Base-by-base conservation (phyloP, 2,797 vertebrate species). In the Cyclura pinguis region DNA sequence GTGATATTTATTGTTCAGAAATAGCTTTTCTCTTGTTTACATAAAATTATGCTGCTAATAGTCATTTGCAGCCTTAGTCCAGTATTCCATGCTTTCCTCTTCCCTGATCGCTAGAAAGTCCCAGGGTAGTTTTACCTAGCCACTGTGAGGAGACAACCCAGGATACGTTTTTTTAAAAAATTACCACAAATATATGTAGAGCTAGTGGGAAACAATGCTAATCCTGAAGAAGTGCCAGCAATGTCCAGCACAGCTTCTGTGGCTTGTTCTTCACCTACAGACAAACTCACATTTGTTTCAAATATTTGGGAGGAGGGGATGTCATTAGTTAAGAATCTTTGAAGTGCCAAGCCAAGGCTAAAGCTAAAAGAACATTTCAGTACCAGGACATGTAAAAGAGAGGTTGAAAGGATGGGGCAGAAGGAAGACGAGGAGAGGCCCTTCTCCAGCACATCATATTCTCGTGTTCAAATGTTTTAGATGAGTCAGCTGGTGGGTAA, bases 1-100 rank as follows among this genome's bases (percentile, higher is more conserved):
- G 4, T 38, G 18, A 76, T 38, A 6, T 22, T 4, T 35, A 89
- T 85, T 88, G 27, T 88, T 82, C 57, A 9, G 86, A 91, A 90
- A 62, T 3, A 5, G 50, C 29, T 59, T 88, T 83, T 14, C 22
- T 52, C 22, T 5, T 88, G 10, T 42, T 47, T 16, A 73, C 62
- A 64, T 29, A 29, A 35, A 59, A 81, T 22, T 12, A 13, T 32
- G 1, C n/a, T 42, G 32, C 29, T 24, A 64, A 35, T 67, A 27
- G 55, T 42, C 16, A 52, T 32, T 80, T 80, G 3, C 16, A 62
- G 1, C 4, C 1, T 72, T 32, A 80, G 4, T 14, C 8, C 29
- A 69, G n/a, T 52, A 32, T 80, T 72, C 29, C 22, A 55, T 72
- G 22, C 32, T 80, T 80, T 24, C 57, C 4, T n/a, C 20, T 87